A percentile compares a stretch with the other conserved stretches of the same genome.
Conservation (phyloP, 2,113 vertebrate genomes). For the Cochlearius cochlearius region DNA sequence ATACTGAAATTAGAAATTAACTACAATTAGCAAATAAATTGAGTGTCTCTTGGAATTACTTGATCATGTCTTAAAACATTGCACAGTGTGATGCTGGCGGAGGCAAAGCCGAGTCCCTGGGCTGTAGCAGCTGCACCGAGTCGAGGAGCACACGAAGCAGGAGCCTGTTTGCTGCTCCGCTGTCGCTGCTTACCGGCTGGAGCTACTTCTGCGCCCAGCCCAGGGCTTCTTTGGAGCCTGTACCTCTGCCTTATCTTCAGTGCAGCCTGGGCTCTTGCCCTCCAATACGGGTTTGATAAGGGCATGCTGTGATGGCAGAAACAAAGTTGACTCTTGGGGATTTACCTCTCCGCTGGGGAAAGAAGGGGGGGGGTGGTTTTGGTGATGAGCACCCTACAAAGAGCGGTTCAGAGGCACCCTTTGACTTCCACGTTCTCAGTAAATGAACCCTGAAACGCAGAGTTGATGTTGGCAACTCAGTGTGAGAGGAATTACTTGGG, state of each 20-base stretch:
- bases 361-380: neutral
- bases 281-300: neutral
- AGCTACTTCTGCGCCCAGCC: neutral
- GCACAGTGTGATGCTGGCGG: neutral
- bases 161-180: neutral
- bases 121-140: neutral
- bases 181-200: neutral
- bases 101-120: neutral
- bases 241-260: too few species aligned
- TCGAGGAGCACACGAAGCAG: neutral
- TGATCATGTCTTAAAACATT: conserved; percentile 11
- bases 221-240: neutral
- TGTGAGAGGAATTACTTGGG: neutral
- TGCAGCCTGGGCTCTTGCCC: neutral
- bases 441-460: neutral
- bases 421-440: neutral
- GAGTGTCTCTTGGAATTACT: conserved; percentile 58
- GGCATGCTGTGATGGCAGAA: neutral
- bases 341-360: neutral
- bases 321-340: accelerated
- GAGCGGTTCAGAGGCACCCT: neutral
- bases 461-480: neutral
- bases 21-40: conserved; percentile 66
- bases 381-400: neutral
- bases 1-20: conserved; percentile 64